These are phyloP conservation scores for Eira barbara DNA, from an alignment of 2,113 vertebrate genomes.

Conservation along the genomic window DNA sequence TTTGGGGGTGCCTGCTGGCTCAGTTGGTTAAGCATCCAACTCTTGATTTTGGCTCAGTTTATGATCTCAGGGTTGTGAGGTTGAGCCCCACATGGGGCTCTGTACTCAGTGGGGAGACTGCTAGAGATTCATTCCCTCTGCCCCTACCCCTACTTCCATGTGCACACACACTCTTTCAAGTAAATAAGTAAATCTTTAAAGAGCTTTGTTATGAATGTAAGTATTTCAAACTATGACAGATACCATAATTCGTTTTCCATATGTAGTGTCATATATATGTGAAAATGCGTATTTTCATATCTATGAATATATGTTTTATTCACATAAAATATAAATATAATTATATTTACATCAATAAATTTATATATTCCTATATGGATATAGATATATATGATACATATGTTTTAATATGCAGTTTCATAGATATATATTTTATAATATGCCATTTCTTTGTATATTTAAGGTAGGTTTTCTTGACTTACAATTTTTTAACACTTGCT, in stretches of 20 bases:
- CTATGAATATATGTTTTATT: neutral
- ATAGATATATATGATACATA: neutral
- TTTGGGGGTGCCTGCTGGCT: neutral
- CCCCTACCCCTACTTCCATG: neutral
- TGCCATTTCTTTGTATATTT: neutral
- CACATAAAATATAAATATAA: neutral
- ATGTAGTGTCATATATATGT: neutral
- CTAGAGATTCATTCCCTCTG: neutral
- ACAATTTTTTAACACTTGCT: neutral
- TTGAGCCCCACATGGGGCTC: neutral
- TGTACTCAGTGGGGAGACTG: neutral
- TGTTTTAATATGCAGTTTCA: neutral
- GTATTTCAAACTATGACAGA: neutral
- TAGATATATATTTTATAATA: neutral
- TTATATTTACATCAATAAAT: neutral
- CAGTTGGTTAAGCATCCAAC: neutral
- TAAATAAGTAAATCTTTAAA: neutral
- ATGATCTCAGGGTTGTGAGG: neutral
- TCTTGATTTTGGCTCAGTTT: neutral
- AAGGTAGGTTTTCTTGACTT: neutral
- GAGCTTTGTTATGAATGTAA: neutral
- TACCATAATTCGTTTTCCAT: neutral
- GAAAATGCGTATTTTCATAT: neutral
- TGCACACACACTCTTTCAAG: neutral
- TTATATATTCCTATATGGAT: neutral